Evolutionary conservation across 2,113 vertebrate genomes (phyloP).

Genomic region (Sander lucioperca): DNA sequence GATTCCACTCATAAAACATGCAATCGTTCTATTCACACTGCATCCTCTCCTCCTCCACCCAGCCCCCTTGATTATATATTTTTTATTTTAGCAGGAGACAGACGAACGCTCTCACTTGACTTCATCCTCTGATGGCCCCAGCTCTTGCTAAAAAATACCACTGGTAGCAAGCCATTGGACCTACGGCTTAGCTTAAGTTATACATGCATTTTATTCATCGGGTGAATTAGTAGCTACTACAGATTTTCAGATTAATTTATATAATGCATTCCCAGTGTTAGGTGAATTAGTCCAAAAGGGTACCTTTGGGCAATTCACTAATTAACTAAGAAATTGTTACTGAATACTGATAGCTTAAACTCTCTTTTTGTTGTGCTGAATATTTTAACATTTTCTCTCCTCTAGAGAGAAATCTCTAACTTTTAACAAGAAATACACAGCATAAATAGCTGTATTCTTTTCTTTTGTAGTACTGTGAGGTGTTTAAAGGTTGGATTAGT

Average conservation of each 20-base stretch:
- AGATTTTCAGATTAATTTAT: neutral
- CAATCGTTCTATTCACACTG: slow-evolving; percentile 58
- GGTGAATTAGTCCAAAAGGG: slow-evolving; percentile 8
- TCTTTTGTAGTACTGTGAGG: neutral
- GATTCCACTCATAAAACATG: slow-evolving; percentile 80
- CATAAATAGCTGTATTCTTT: neutral
- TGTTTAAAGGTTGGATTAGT: neutral
- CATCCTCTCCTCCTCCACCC: slow-evolving; percentile 33
- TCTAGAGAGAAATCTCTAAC: neutral
- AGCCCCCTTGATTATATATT: slow-evolving; percentile 64
- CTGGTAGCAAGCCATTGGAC: slow-evolving; percentile 22
- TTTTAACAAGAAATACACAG: neutral
- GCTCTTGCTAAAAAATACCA: slow-evolving; percentile 60
- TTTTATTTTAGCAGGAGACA: slow-evolving; percentile 69
- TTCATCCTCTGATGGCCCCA: slow-evolving; percentile 55
- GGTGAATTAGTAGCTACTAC: neutral
- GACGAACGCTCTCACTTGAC: slow-evolving; percentile 53
- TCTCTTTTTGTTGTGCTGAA: neutral
- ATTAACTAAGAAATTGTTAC: slow-evolving; percentile 17
- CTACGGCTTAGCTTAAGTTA: slow-evolving; percentile 3
- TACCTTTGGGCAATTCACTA: slow-evolving; percentile 9
- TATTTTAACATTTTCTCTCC: neutral
- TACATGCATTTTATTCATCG: slow-evolving; percentile 1
- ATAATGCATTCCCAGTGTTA: neutral
- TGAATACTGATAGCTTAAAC: slow-evolving; percentile 6